A percentile compares a stretch with the other conserved stretches of the same genome.
Evolutionary conservation across 23 tunicate species (phyloP).

Genomic region (Pegea sp.): DNA sequence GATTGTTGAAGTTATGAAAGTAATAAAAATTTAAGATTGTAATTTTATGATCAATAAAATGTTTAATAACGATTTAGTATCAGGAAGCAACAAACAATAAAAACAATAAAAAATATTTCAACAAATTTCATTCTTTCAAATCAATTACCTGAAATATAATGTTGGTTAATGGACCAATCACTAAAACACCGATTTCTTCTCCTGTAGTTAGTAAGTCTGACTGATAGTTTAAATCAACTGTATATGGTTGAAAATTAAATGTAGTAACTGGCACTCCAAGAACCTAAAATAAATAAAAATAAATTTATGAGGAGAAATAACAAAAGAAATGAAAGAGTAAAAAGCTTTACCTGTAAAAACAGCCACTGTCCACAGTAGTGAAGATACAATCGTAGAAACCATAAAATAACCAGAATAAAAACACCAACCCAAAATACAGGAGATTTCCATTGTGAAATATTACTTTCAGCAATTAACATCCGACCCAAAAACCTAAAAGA

Average conservation of each 20-base stretch:
- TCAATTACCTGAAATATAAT: slow-evolving; percentile 45
- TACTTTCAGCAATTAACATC: slow-evolving; percentile 83
- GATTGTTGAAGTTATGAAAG: too few species aligned
- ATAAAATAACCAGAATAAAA: slow-evolving; percentile 43
- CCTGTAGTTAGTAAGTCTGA: slow-evolving; percentile 60
- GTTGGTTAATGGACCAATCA: slow-evolving; percentile 73
- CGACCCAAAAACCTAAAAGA: slow-evolving; percentile 34
- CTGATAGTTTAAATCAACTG: slow-evolving; percentile 88
- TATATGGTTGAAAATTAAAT: slow-evolving; percentile 74
- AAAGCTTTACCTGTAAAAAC: slow-evolving; percentile 33
- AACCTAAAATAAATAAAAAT: slow-evolving; percentile 16
- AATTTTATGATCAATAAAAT: not conserved
- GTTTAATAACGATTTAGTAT: not conserved
- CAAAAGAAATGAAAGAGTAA: not conserved
- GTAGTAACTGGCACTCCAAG: slow-evolving; percentile 59
- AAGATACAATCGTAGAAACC: slow-evolving; percentile 76
- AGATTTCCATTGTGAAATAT: slow-evolving; percentile 61
- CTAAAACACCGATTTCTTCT: slow-evolving; percentile 63
- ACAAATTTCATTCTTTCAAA: too few species aligned
- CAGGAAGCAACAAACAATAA: not conserved
- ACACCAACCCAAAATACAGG: slow-evolving; percentile 64
- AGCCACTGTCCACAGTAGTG: slow-evolving; percentile 96
- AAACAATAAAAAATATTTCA: not conserved
- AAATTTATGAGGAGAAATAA: not conserved
- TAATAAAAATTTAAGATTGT: too few species aligned